A percentile compares a stretch with the other conserved stretches of the same genome.
Conservation (phyloP, 1,140 invertebrate species). For the Goniozus legneri region DNA sequence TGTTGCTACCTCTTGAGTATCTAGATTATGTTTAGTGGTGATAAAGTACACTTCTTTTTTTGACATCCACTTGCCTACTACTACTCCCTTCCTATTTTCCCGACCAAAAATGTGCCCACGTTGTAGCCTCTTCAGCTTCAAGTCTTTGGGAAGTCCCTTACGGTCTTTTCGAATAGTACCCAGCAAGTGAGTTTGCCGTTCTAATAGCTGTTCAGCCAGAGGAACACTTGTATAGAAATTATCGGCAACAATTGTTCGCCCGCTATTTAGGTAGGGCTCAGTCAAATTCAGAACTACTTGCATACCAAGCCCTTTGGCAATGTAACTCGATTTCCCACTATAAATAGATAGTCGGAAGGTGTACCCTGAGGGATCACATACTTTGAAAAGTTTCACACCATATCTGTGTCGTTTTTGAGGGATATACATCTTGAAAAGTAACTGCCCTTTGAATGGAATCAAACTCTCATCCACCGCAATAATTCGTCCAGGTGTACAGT, state of each 20-base stretch:
- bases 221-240: neutral
- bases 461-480: neutral
- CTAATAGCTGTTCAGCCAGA: neutral
- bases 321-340: neutral
- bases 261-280: neutral
- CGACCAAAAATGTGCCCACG: neutral
- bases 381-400: neutral
- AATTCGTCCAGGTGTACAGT: neutral
- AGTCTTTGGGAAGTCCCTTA: neutral
- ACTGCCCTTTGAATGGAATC: neutral
- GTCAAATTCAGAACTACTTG: neutral
- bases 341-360: neutral
- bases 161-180: neutral
- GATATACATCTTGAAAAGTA: neutral
- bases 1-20: too few species aligned
- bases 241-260: neutral
- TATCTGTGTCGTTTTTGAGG: neutral
- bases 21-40: slow-evolving; percentile 10
- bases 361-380: neutral
- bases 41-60: slow-evolving; percentile 8
- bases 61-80: slow-evolving; percentile 6
- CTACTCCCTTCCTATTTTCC: slow-evolving; percentile 7
- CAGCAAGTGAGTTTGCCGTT: neutral
- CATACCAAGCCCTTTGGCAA: neutral
- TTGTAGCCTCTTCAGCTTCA: neutral